Conservation (phyloP, 2,888 invertebrate genomes). For the Drosophila monieri region DNA sequence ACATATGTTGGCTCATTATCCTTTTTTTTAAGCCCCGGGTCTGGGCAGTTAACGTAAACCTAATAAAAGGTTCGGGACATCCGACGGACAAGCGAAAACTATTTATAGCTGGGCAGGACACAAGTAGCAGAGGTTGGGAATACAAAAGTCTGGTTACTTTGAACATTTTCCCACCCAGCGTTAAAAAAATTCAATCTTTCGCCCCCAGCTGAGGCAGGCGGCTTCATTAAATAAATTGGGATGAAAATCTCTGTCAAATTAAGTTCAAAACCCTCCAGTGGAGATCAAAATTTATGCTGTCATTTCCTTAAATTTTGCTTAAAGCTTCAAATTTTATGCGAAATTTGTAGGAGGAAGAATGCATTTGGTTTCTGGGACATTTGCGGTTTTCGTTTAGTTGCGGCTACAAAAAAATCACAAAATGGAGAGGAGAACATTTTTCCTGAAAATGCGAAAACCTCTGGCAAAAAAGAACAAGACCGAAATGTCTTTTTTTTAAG, state of each 20-base stretch:
- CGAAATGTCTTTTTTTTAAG: constrained; percentile 12
- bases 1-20: constrained; percentile 58
- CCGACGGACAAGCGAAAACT: constrained; percentile 16
- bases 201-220: neutral
- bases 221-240: constrained; percentile 39
- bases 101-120: constrained; percentile 28
- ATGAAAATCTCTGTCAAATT: constrained; percentile 42
- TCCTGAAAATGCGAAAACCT: constrained; percentile 14
- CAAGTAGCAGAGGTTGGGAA: constrained; percentile 18
- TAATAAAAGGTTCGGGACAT: constrained; percentile 2
- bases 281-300: constrained; percentile 12
- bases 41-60: constrained; percentile 9
- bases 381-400: constrained; percentile 18
- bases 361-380: constrained; percentile 24
- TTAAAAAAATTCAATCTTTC: constrained; percentile 16
- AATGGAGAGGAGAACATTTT: constrained; percentile 4
- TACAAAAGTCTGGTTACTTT: constrained; percentile 16
- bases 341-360: constrained; percentile 21
- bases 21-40: constrained; percentile 39
- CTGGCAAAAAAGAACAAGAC: constrained; percentile 4
- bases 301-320: constrained; percentile 49
- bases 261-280: constrained; percentile 7
- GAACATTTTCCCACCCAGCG: constrained; percentile 11
- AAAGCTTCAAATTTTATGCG: constrained; percentile 19
- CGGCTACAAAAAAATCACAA: constrained; percentile 12